Evolutionary conservation across 2,797 vertebrate species (phyloP).

Genomic region (Eidolon dupreanum): DNA sequence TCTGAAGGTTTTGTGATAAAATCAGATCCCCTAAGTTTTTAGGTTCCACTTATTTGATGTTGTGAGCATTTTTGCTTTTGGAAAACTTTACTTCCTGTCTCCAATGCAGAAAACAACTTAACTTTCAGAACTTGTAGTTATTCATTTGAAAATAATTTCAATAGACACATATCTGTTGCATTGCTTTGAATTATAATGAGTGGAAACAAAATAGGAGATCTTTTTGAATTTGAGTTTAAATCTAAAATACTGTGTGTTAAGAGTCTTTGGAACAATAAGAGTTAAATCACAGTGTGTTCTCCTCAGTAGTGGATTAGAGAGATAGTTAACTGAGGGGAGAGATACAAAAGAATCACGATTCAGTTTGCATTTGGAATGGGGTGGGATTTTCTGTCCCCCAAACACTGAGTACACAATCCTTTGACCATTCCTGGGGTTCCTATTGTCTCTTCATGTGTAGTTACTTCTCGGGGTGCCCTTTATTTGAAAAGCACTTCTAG

Average conservation of each 20-base stretch:
- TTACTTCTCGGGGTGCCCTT: background rate
- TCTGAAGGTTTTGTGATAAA: background rate
- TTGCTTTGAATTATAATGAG: background rate
- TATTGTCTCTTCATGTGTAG: background rate
- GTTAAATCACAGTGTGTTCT: background rate
- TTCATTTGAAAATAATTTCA: constrained; percentile 46
- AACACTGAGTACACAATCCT: background rate
- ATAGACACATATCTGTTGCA: background rate
- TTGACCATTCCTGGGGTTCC: background rate
- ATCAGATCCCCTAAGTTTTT: background rate
- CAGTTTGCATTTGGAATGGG: background rate
- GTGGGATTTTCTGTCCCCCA: background rate
- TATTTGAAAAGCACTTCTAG: constrained; percentile 30
- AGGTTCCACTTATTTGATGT: background rate
- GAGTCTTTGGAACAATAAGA: background rate
- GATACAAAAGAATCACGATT: background rate
- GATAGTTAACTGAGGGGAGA: background rate
- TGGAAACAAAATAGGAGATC: background rate
- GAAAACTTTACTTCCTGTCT: constrained; percentile 21
- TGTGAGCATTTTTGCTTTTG: background rate
- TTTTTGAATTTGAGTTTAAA: background rate
- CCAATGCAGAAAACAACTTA: background rate
- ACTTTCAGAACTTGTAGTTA: constrained; percentile 11
- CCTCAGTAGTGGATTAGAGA: background rate
- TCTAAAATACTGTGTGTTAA: background rate